Evolutionary conservation across 2,113 vertebrate species (phyloP), one percentile per base, ranked within the genome.

Genomic region (Perca schrenkii): DNA sequence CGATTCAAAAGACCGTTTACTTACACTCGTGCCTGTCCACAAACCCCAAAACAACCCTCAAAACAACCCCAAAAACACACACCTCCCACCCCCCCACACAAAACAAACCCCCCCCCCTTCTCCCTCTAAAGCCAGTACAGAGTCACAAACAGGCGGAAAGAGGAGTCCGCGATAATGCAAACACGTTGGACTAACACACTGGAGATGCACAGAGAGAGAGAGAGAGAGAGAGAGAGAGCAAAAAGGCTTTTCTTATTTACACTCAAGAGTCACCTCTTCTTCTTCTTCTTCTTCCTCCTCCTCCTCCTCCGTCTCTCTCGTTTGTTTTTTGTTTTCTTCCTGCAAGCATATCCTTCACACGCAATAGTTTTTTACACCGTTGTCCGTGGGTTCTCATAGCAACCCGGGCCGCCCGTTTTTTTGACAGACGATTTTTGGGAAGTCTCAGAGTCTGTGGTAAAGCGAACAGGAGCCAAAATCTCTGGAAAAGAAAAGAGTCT

Each of bases 141-240:
- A 92, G 77, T 91, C 84, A 93, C 91, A 66, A 53, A 93, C 91
- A 93, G 93, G 84, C 89, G 88, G 80, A 93, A 89, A 88, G 77
- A 91, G 69, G 86, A 79, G 74, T 86, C 80, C 87, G 76, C 74
- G 67, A 88, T 89, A 73, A 95, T 92, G 93, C 89, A 91, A 95
- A 34, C 92, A 93, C 87, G 76, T 81, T 83, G 86, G 86, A 88
- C 84, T 91, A 87, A 74, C 94, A 94, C 93, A 94, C 90, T 88
- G 90, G 80, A 92, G 93, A 94, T 93, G 90, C 87, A 94, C 91
- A 94, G 88, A 91, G 86, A 34, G 31, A 69, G 84, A 34, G 31
- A 71, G 84, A 25, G 25, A 94, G 88, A n/a, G n/a, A 91, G 86
- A 94, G 88, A 91, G 86, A 5, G 31, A 71, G 84, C 17, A 3